Base-by-base conservation (phyloP, 1,140 invertebrate species). In the Drosophila cardini region DNA sequence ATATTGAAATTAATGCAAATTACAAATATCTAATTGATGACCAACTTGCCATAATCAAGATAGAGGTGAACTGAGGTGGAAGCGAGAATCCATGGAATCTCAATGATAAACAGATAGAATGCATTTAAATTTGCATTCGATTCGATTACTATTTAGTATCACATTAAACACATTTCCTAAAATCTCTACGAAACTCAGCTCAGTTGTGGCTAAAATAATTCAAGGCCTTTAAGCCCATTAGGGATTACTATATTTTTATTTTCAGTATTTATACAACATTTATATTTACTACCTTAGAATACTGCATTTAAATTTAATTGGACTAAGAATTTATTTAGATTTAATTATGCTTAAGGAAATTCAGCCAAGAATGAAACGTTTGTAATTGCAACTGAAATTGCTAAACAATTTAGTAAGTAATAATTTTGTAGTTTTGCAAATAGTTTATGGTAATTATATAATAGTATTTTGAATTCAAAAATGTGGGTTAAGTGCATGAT, bases 1-100 rank as follows among this genome's bases (percentile, higher is more conserved):
- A 69, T 68, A 48, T 61, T 73, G 56, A 73, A 75, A 70, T 75
- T 57, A 63, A 75, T 75, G 72, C 72, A 70, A 75, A 75, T 70
- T 75, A 52, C 72, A 70, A 75, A 57, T 50, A 71, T 50, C 52
- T 63, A 70, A 75, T 74, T 70, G 65, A 55, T 60, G 63, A 21
- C 21, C 50, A 65, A 57, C 42, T 40, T 34, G 61, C 46, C 21
- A 8, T 48, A 26, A n/a, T 13, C n/a, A 43, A 11, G 55, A 15
- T 18, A 11, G 1, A 18, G 36, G 9, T 0, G 10, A 18, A 9
- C 18, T 18, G 45, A 21, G 15, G 26, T 11, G 9, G 16, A 10
- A 50, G 43, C 6, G 40, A n/a, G 10, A 40, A 18, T 40, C 5
- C 21, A 18, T 8, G 10, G 56, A 48, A 26, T 18, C 4, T 30